Evolutionary conservation across 2,888 invertebrate genomes (phyloP), one percentile per base, ranked within the genome.

Genomic region (Platerodrilus igneus): DNA sequence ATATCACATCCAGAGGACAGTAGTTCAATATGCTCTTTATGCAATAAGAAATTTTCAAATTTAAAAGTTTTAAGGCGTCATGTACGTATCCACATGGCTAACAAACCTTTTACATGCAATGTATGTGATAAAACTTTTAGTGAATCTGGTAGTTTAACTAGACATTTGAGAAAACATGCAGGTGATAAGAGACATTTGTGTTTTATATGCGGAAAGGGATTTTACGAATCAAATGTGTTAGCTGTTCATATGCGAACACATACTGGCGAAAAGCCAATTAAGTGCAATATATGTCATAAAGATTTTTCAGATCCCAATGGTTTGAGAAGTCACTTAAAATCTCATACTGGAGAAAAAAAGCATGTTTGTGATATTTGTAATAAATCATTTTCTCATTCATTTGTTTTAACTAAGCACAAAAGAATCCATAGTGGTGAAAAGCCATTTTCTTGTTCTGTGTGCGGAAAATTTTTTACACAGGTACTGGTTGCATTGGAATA

Each of bases 131-230:
- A 58, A 35, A 52, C 50, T 19, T 64, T 62, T 38, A 53, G 62
- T 3, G 63, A 64, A 48, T 62, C 63, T 2, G 62, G 61, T 8
- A 61, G 62, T 46, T 51, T 62, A 27, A 62, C 59, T 2, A 49
- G 61, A 32, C 64, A 64, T 47, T 46, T 62, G 26, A 33, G 63
- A 21, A 63, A 62, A 37, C 64, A 64, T 40, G 45, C 45, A n/a
- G 64, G 64, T 2, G 63, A 64, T 43, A 64, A 59, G 30, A 41
- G 59, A 15, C 61, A 64, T 45, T 48, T 63, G n/a, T 64, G 64
- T 32, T 54, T 54, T 1, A 51, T 59, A 5, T 64, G 64, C 39
- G 62, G 62, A 3, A 64, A 63, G 47, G 58, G 62, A 3, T 64
- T 64, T 46, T 64, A 63, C 33, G 64, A 64, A 45, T 56, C 60